phyloP scores from a whole-genome alignment of 2,888 invertebrate genomes.

The Agapostemon virescens region DNA sequence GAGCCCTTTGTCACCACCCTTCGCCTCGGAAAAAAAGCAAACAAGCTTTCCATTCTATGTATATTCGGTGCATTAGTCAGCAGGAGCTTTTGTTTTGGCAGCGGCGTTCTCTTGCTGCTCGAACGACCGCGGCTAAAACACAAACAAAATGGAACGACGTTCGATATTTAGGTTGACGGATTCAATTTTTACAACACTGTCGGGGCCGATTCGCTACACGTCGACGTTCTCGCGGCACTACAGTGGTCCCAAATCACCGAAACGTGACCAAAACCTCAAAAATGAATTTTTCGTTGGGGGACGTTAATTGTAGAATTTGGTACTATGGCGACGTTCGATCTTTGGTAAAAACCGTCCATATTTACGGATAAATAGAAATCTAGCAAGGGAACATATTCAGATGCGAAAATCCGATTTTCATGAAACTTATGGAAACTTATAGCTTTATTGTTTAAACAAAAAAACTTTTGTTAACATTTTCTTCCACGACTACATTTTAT shows the following conservation, averaged over 20 bases:
- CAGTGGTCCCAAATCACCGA: background rate
- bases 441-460: too few relatives aligned
- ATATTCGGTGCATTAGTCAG: constrained; percentile 28
- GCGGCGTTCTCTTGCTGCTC: constrained; percentile 4
- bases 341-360: too few relatives aligned
- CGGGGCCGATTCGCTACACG: background rate
- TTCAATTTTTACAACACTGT: constrained; percentile 32
- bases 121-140: background rate
- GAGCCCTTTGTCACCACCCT: background rate
- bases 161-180: constrained; percentile 36
- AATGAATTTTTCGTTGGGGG: background rate
- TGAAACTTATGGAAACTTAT: too few relatives aligned
- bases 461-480: too few relatives aligned
- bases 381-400: too few relatives aligned
- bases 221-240: background rate
- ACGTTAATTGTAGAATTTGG: too few relatives aligned
- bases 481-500: too few relatives aligned
- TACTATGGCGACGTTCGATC: too few relatives aligned
- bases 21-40: background rate
- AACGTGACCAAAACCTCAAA: background rate
- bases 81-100: constrained; percentile 18
- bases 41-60: background rate
- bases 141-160: constrained; percentile 14
- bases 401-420: too few relatives aligned
- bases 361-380: too few relatives aligned